Conservation (phyloP, 2,113 vertebrate genomes). For the Cnemophilus loriae region DNA sequence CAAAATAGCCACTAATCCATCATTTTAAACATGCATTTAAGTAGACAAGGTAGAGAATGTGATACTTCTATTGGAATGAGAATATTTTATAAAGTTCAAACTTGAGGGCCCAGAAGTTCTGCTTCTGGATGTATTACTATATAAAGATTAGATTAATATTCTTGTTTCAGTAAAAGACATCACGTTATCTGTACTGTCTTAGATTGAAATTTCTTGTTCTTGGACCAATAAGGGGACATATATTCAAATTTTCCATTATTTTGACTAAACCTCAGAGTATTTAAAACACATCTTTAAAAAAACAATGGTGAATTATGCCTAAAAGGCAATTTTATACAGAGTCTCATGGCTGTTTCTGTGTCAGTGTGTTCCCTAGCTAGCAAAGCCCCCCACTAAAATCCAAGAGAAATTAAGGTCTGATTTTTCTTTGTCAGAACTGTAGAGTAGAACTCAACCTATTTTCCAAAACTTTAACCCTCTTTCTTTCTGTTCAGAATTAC, state of each 20-base stretch:
- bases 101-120: background rate
- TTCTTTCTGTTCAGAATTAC: background rate
- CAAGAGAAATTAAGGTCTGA: background rate
- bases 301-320: background rate
- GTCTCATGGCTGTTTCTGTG: background rate
- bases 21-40: background rate
- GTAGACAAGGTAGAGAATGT: slow-evolving; percentile 24
- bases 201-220: background rate
- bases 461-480: background rate
- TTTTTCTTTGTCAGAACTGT: background rate
- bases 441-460: background rate
- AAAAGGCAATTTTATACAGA: background rate
- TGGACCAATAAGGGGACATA: background rate
- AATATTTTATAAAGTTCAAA: background rate
- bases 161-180: background rate
- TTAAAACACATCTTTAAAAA: background rate
- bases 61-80: background rate
- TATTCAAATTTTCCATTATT: background rate
- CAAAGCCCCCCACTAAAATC: background rate
- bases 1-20: slow-evolving; percentile 34
- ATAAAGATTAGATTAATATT: background rate
- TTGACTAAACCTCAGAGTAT: background rate
- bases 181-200: background rate
- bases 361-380: background rate
- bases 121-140: background rate